Percentiles rank a stretch among this genome's conserved stretches.
phyloP scores from a whole-genome alignment of 2,113 vertebrate genomes.

The Hippocampus guttulatus region DNA sequence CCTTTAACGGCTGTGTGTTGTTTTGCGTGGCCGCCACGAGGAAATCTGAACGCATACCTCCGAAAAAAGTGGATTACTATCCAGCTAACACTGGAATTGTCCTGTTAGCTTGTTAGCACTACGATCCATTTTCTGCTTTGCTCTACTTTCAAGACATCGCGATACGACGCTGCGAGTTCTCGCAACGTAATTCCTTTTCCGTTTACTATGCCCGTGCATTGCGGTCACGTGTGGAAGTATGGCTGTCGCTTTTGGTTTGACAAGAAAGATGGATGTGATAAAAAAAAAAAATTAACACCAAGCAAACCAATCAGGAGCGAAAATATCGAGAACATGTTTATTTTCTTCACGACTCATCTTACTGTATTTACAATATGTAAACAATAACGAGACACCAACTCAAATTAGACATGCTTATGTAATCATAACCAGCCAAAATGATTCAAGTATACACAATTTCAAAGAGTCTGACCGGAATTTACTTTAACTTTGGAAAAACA shows the following conservation, averaged over 20 bases:
- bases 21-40: not conserved
- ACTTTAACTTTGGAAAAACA: conserved; percentile 53
- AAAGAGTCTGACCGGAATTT: conserved; percentile 41
- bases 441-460: conserved; percentile 36
- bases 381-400: conserved; percentile 67
- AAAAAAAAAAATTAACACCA: not conserved
- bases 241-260: no score
- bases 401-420: conserved; percentile 67
- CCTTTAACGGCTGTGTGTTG: not conserved
- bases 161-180: conserved; percentile 18
- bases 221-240: no score
- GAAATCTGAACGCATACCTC: conserved; percentile 39
- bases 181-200: not conserved
- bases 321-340: conserved; percentile 42
- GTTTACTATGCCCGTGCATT: not conserved
- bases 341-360: conserved; percentile 60
- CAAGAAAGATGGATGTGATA: not conserved
- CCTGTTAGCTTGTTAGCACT: conserved; percentile 26
- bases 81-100: conserved; percentile 22
- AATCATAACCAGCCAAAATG: conserved; percentile 59
- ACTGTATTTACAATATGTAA: conserved; percentile 77
- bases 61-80: conserved; percentile 16
- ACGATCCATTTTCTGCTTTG: conserved; percentile 59
- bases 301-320: not conserved
- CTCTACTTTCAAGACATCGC: conserved; percentile 28